Evolutionary conservation across 2,113 vertebrate species (phyloP).

Genomic region (Pseudonaja textilis): DNA sequence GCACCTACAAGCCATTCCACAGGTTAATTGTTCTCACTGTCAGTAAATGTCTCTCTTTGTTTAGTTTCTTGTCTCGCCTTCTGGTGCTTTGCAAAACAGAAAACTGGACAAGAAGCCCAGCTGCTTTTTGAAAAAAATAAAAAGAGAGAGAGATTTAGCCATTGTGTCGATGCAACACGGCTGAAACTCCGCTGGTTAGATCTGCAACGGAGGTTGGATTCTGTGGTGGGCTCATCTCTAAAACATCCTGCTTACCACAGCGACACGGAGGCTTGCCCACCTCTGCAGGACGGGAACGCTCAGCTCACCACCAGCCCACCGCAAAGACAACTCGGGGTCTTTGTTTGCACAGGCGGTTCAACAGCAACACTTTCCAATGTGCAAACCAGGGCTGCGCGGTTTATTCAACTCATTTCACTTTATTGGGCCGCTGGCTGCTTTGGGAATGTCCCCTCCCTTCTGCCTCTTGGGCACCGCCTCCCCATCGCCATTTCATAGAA

Average conservation of each 20-base stretch:
- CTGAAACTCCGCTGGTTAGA: neutral
- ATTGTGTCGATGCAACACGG: neutral
- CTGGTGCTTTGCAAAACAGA: no score
- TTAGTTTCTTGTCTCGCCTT: no score
- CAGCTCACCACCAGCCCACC: neutral
- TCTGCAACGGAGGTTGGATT: neutral
- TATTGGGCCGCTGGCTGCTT: neutral
- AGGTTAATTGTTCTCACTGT: no score
- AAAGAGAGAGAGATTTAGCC: no score
- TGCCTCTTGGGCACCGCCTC: neutral
- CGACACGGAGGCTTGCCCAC: rapidly evolving
- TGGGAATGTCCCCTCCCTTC: neutral
- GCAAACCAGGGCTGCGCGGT: neutral
- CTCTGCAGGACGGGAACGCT: neutral
- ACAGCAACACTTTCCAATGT: neutral
- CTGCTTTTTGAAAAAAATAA: no score
- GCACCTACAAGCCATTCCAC: no score
- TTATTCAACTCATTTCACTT: neutral
- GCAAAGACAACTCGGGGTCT: neutral
- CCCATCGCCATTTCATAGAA: neutral
- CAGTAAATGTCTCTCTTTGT: no score
- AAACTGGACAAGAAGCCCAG: no score
- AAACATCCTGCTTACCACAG: neutral
- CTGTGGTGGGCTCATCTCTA: neutral
- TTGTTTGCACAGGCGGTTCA: neutral